Conservation (phyloP, 2,888 invertebrate genomes). For the Apoda limacodes region DNA sequence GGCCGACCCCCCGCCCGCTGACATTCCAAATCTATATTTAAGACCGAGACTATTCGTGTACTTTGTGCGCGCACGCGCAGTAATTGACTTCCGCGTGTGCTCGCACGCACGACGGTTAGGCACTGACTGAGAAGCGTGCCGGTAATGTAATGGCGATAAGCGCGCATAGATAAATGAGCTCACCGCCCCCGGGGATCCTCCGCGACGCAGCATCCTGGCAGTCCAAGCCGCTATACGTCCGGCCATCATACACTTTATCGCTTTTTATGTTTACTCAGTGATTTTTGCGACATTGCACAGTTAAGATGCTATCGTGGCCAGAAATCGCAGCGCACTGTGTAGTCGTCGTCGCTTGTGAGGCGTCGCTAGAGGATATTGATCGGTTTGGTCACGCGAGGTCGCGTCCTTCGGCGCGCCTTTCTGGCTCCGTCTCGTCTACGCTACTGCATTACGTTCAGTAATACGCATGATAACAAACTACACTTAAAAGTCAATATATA, state of each 20-base stretch:
- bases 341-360: constrained; percentile 32
- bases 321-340: constrained; percentile 50
- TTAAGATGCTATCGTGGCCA: constrained; percentile 48
- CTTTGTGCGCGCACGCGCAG: constrained; percentile 55
- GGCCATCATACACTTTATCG: constrained; percentile 33
- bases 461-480: no score
- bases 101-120: constrained; percentile 61
- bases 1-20: constrained; percentile 70
- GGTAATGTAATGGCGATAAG: constrained; percentile 50
- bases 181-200: constrained; percentile 64
- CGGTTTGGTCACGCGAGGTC: constrained; percentile 58
- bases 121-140: constrained; percentile 57
- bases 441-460: no score
- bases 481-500: no score
- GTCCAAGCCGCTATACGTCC: constrained; percentile 54
- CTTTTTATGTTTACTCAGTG: constrained; percentile 16
- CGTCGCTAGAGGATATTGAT: constrained; percentile 54
- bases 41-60: constrained; percentile 66
- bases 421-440: constrained; percentile 32
- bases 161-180: constrained; percentile 56
- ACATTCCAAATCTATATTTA: constrained; percentile 65
- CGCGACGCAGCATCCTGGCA: constrained; percentile 53
- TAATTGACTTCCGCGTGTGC: constrained; percentile 65
- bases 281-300: constrained; percentile 22
- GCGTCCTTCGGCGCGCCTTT: constrained; percentile 67